phyloP scores from a whole-genome alignment of 1,140 invertebrate species.

The Achroia grisella region DNA sequence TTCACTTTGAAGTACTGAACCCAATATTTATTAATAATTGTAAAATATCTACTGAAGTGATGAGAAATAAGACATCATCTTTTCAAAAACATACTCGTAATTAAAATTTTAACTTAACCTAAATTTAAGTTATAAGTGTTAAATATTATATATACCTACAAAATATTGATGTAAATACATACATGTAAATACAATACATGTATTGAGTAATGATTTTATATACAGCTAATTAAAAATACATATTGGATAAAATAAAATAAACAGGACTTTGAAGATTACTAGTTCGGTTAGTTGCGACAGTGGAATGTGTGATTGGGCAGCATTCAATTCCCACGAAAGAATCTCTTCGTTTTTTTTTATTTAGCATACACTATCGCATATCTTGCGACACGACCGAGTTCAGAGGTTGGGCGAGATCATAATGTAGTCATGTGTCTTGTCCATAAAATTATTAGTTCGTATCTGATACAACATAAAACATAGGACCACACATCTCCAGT shows the following conservation, averaged over 20 bases:
- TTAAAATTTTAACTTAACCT: too few relatives aligned
- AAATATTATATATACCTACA: too few relatives aligned
- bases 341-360: constrained; percentile 23
- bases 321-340: constrained; percentile 21
- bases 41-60: too few relatives aligned
- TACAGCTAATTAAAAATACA: too few relatives aligned
- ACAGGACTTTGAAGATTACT: neutral
- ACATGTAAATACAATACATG: neutral
- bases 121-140: too few relatives aligned
- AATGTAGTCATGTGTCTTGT: too few relatives aligned
- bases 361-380: constrained; percentile 24
- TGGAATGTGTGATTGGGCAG: constrained; percentile 26
- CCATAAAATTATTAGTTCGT: too few relatives aligned
- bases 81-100: neutral
- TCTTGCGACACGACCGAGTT: constrained; percentile 16
- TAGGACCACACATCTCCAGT: constrained; percentile 42
- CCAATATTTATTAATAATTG: too few relatives aligned
- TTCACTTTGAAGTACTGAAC: too few relatives aligned
- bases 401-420: constrained; percentile 24
- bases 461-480: constrained; percentile 12
- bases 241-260: too few relatives aligned
- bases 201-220: neutral
- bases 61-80: too few relatives aligned
- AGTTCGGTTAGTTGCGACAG: constrained; percentile 3
- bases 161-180: neutral